Base-by-base conservation (phyloP, 2,113 vertebrate genomes). In the Leiothrix lutea region DNA sequence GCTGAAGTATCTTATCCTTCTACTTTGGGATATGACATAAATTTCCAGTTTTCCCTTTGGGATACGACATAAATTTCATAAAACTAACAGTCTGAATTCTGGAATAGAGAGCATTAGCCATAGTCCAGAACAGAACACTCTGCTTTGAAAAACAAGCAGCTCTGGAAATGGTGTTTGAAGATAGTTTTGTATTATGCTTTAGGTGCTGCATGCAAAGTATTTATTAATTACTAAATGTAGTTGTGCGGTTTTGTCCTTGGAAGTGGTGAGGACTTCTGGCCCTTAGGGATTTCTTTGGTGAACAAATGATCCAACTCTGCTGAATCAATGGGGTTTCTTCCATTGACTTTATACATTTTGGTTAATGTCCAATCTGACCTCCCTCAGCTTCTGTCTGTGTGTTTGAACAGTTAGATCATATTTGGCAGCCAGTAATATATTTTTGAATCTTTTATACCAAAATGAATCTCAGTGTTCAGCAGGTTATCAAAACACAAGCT, bases 401-500 rank as follows among this genome's bases (percentile, higher is more conserved):
- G 33, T 88, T 88, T 92, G 72, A 92, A 81, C 40, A 67, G n/a
- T 90, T 80, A 96, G 85, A 74, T 94, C 85, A 90, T 87, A 64
- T 93, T 83, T 93, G 79, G 90, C 88, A 95, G 77, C 61, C 44
- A 54, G 47, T 48, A 72, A 69, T 77, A 18, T 47, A 57, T 57
- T 75, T 81, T 65, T 85, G 5, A 73, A 12, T 65, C 73, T 75
- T 92, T 86, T 64, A 33, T 80, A 75, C n/a, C 35, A 57, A 78
- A 82, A 51, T 54, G 35, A 40, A 25, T 80, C 58, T 86, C 10
- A 5, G 5, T 45, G 56, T 83, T 87, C 81, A 73, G 26, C 33
- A 54, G 84, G 50, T 87, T 94, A 79, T 87, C 66, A 86, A 92
- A 95, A 93, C 67, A 92, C 47, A 48, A 88, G 51, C 48, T 80